A percentile compares a stretch with the other conserved stretches of the same genome.
Conservation (phyloP, 2,888 invertebrate species). For the Odontothrips loti region DNA sequence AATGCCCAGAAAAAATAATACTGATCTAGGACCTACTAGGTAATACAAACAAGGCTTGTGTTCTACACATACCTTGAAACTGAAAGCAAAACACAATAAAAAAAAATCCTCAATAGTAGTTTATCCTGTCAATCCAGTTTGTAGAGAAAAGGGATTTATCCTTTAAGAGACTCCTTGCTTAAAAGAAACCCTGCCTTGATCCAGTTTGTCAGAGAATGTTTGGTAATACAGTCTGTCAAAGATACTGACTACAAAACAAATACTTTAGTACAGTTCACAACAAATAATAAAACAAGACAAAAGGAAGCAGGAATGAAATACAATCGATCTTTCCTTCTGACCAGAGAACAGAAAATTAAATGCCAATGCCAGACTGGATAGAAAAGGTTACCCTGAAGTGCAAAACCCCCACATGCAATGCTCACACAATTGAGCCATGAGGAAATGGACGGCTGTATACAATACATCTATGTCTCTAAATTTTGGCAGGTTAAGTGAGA, state of each 20-base stretch:
- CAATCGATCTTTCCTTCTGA: not conserved
- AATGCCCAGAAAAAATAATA: conserved; percentile 11
- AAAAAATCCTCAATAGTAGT: not conserved
- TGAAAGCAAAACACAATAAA: not conserved
- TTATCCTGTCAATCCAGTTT: not conserved
- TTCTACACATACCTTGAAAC: not conserved
- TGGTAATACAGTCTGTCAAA: conserved; percentile 14
- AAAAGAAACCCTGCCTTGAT: conserved; percentile 20
- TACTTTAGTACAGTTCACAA: not conserved
- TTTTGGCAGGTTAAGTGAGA: not conserved
- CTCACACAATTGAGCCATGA: conserved; percentile 21
- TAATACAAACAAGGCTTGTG: not conserved
- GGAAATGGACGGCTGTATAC: conserved; percentile 19
- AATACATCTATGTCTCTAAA: conserved; percentile 18
- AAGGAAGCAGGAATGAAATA: not conserved
- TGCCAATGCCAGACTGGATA: conserved; percentile 3
- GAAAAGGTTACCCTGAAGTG: conserved; percentile 24
- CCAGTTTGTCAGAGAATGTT: not conserved
- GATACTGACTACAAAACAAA: not conserved
- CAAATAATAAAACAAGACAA: not conserved
- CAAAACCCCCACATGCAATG: conserved; percentile 19
- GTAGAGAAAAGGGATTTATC: not conserved
- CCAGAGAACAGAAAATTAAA: not conserved
- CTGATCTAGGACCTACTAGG: conserved; percentile 10
- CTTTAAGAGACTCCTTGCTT: not conserved